These are phyloP conservation scores for Brachypterus glaber DNA, from an alignment of 2,888 invertebrate genomes.

Conservation along the genomic window DNA sequence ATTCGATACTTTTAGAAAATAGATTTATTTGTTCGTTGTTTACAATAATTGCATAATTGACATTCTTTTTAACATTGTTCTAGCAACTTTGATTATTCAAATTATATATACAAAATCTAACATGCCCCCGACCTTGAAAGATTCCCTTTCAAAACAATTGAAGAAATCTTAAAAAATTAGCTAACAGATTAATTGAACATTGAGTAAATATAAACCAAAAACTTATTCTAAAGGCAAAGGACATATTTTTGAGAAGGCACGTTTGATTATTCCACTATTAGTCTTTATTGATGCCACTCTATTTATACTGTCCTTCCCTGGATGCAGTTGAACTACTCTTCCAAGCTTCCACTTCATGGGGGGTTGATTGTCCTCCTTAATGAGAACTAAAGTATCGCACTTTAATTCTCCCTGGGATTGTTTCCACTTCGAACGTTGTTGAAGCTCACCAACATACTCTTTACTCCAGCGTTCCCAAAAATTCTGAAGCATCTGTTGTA, in stretches of 20 bases:
- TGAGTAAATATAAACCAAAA: too few species aligned
- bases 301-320: constrained; percentile 10
- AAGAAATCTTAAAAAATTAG: too few species aligned
- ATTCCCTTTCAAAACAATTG: too few species aligned
- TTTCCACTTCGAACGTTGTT: constrained; percentile 16
- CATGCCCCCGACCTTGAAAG: too few species aligned
- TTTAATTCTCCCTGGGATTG: constrained; percentile 1
- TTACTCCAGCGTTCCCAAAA: constrained; percentile 13
- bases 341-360: constrained; percentile 16
- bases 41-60: too few species aligned
- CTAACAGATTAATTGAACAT: too few species aligned
- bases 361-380: constrained; percentile 16
- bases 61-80: too few species aligned
- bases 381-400: constrained; percentile 12
- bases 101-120: too few species aligned
- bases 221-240: too few species aligned
- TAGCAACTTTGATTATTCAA: too few species aligned
- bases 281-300: constrained; percentile 9
- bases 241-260: constrained; percentile 17
- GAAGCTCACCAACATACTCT: constrained; percentile 14
- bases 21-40: too few species aligned
- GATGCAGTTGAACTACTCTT: constrained; percentile 9
- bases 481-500: constrained; percentile 12
- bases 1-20: too few species aligned
- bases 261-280: constrained; percentile 12